phyloP scores from a whole-genome alignment of 2,888 invertebrate species.

The Cerastoderma edule region DNA sequence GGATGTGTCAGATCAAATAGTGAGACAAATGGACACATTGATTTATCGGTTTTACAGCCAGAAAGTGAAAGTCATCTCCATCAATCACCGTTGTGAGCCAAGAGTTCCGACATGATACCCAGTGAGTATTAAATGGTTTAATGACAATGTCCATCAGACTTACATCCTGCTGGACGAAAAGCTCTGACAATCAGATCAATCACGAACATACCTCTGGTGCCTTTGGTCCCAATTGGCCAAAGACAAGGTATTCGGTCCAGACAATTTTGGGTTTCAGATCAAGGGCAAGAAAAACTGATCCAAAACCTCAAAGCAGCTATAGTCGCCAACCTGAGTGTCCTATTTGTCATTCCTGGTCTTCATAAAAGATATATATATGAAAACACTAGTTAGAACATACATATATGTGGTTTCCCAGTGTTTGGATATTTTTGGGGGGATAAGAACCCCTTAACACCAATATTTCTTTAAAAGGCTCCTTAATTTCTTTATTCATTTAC shows the following conservation, averaged over 20 bases:
- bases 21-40: background rate
- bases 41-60: background rate
- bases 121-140: constrained; percentile 17
- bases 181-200: background rate
- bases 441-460: no score
- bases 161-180: constrained; percentile 15
- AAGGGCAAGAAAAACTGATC: no score
- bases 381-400: no score
- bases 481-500: no score
- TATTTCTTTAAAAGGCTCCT: no score
- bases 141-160: constrained; percentile 19
- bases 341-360: no score
- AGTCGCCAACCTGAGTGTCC: no score
- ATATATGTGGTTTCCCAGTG: no score
- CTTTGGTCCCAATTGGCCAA: constrained; percentile 11
- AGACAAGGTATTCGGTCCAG: background rate
- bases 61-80: constrained; percentile 28
- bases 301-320: no score
- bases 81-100: constrained; percentile 2
- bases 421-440: no score
- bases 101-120: constrained; percentile 16
- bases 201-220: constrained; percentile 11
- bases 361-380: no score
- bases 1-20: background rate
- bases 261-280: no score